These are phyloP conservation scores for Scaptomyza graminum DNA, from an alignment of 1,140 invertebrate genomes.

Conservation along the genomic window DNA sequence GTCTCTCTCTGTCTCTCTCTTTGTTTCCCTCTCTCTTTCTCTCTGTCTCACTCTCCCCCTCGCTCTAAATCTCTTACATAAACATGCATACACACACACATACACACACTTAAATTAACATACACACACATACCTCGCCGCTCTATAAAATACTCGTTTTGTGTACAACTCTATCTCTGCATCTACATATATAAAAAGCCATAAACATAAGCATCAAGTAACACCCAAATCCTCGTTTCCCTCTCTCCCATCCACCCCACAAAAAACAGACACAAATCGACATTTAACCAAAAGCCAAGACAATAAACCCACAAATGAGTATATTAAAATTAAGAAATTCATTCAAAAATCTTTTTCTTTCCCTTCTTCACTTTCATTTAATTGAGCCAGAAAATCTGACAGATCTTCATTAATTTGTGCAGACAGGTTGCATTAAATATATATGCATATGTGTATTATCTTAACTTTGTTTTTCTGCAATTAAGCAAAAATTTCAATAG, in stretches of 20 bases:
- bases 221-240: background rate
- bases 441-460: constrained; percentile 26
- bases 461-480: constrained; percentile 17
- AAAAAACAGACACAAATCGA: constrained; percentile 11
- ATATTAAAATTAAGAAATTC: constrained; percentile 1
- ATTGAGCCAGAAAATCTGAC: constrained; percentile 15
- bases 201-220: constrained; percentile 41
- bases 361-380: constrained; percentile 10
- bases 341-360: background rate
- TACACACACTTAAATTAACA: background rate
- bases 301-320: constrained; percentile 7
- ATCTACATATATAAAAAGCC: constrained; percentile 44
- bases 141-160: constrained; percentile 48
- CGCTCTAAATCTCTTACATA: constrained; percentile 1
- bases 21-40: constrained; percentile 15
- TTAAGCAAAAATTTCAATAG: constrained; percentile 3
- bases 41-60: constrained; percentile 1
- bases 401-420: constrained; percentile 3
- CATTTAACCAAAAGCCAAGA: constrained; percentile 12
- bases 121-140: constrained; percentile 26
- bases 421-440: constrained; percentile 2
- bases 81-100: constrained; percentile 10
- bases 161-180: constrained; percentile 47
- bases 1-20: constrained; percentile 25
- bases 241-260: constrained; percentile 2